These are phyloP conservation scores for Ips typographus DNA, from an alignment of 1,140 invertebrate genomes.

Conservation along the genomic window DNA sequence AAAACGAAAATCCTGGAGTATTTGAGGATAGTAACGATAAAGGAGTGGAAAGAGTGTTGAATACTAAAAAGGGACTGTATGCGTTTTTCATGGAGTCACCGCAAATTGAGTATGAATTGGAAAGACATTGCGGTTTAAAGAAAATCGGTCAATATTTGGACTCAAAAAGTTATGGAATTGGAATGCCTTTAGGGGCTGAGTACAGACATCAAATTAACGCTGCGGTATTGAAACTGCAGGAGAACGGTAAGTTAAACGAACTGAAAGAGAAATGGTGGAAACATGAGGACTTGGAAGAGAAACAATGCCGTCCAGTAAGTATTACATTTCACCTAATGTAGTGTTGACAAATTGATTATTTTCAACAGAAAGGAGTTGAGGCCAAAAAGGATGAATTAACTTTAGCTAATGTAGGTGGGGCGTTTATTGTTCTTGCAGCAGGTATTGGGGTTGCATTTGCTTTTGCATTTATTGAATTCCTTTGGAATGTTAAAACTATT, in stretches of 20 bases:
- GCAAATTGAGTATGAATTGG: slow-evolving; percentile 74
- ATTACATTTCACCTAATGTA: neutral
- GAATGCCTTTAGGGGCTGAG: slow-evolving; percentile 62
- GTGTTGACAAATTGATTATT: slow-evolving; percentile 1
- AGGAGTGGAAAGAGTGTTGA: slow-evolving; percentile 78
- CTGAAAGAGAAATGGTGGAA: slow-evolving; percentile 89
- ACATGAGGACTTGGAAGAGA: slow-evolving; percentile 57
- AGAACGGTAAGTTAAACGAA: slow-evolving; percentile 71
- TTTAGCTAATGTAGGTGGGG: slow-evolving; percentile 83
- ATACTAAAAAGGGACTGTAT: slow-evolving; percentile 65
- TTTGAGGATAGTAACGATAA: slow-evolving; percentile 80
- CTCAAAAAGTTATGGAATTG: slow-evolving; percentile 82
- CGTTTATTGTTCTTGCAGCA: slow-evolving; percentile 80
- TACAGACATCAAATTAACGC: slow-evolving; percentile 72
- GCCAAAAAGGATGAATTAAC: slow-evolving; percentile 61
- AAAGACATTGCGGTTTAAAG: slow-evolving; percentile 75
- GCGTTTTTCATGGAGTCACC: slow-evolving; percentile 88
- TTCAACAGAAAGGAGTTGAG: slow-evolving; percentile 4
- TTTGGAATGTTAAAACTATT: slow-evolving; percentile 78
- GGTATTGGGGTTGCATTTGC: slow-evolving; percentile 68
- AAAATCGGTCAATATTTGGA: slow-evolving; percentile 76
- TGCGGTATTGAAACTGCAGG: slow-evolving; percentile 78
- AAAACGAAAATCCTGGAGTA: slow-evolving; percentile 73
- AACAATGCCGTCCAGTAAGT: slow-evolving; percentile 20
- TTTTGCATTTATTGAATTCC: slow-evolving; percentile 74